Evolutionary conservation across 2,888 invertebrate genomes (phyloP).

Genomic region (Neoascia interrupta): DNA sequence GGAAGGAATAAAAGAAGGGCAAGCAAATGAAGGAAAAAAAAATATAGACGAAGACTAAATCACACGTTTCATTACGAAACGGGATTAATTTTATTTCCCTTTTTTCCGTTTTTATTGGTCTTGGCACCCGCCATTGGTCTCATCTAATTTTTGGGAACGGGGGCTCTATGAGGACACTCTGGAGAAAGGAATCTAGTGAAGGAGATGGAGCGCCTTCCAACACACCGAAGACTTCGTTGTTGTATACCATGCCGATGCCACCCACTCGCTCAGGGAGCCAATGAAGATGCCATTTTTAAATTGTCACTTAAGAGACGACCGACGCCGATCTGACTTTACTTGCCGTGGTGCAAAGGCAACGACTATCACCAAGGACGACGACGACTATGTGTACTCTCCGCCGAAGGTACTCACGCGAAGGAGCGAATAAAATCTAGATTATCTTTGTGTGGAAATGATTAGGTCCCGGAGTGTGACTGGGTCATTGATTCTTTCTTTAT

Average conservation of each 20-base stretch:
- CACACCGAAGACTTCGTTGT: neutral
- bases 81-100: slow-evolving; percentile 69
- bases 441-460: slow-evolving; percentile 69
- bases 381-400: neutral
- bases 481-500: slow-evolving; percentile 69
- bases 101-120: slow-evolving; percentile 66
- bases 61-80: slow-evolving; percentile 68
- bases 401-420: slow-evolving; percentile 67
- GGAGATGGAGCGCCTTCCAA: slow-evolving; percentile 32
- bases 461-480: slow-evolving; percentile 68
- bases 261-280: slow-evolving; percentile 41
- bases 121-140: slow-evolving; percentile 68
- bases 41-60: slow-evolving; percentile 44
- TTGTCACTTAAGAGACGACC: slow-evolving; percentile 47
- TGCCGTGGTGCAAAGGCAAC: slow-evolving; percentile 4
- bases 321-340: too few relatives aligned
- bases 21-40: slow-evolving; percentile 18
- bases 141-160: slow-evolving; percentile 57
- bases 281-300: slow-evolving; percentile 64
- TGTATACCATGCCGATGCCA: slow-evolving; percentile 3
- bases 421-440: slow-evolving; percentile 68
- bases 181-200: slow-evolving; percentile 47
- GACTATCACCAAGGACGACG: neutral
- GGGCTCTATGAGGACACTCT: slow-evolving; percentile 26
- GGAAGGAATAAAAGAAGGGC: slow-evolving; percentile 42